phyloP scores from a whole-genome alignment of 2,113 vertebrate species.

The Maylandia zebra region DNA sequence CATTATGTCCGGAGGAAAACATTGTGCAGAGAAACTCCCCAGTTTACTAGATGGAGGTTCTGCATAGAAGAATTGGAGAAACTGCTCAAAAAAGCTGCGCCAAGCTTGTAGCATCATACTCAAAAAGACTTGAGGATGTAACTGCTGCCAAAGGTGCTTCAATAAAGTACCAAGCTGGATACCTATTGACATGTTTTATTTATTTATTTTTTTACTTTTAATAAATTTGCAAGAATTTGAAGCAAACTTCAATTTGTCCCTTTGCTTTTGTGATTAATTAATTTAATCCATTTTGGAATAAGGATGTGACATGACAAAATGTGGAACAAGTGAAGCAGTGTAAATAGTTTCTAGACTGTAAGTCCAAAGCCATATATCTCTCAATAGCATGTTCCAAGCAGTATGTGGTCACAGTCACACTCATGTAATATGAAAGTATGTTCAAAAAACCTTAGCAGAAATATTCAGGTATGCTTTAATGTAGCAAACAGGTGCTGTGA shows the following conservation, averaged over 20 bases:
- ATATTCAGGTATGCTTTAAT: neutral
- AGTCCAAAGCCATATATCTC: neutral
- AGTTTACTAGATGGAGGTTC: neutral
- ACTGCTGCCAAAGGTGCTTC: neutral
- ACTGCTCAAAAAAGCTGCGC: neutral
- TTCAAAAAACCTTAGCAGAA: neutral
- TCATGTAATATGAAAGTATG: neutral
- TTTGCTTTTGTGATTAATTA: neutral
- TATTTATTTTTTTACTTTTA: neutral
- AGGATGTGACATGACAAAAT: neutral
- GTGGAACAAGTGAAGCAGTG: neutral
- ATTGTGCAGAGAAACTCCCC: neutral
- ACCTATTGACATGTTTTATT: neutral
- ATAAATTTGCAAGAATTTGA: neutral
- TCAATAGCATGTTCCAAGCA: neutral
- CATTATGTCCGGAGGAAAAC: neutral
- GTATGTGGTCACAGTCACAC: neutral
- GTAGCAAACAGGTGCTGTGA: neutral
- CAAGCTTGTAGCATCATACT: neutral
- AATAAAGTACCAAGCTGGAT: neutral
- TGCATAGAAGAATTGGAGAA: neutral
- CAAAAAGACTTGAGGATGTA: neutral
- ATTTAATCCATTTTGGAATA: neutral
- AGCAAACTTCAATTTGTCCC: neutral
- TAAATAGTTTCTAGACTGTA: neutral